Base-by-base conservation (phyloP, 2,888 invertebrate species). In the Beris chalybata region DNA sequence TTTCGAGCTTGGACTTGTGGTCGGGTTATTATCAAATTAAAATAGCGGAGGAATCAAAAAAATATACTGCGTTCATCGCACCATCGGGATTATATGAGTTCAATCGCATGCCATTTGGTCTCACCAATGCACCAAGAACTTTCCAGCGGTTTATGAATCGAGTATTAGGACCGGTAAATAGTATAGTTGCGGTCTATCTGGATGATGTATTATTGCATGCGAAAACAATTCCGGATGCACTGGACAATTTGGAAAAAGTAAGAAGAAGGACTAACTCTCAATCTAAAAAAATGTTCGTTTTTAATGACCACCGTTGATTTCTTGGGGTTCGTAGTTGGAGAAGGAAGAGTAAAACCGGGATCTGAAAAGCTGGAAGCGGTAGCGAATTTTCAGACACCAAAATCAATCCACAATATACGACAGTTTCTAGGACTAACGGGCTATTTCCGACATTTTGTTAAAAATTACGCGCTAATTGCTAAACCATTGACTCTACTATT, bases 11-110 rank as follows among this genome's bases (percentile, higher is more conserved):
- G 4, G 78, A 79, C 61, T 69, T 80, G 1, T 71, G 72, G 22
- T 65, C 74, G n/a, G 78, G 79, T 0, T 80, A 79, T 66, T 78
- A 76, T 74, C 79, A 80, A 63, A 72, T 77, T 1, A 66, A 64
- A 32, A 55, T 72, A n/a, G 48, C 53, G 22, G 72, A 74, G 9
- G 69, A 71, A 54, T 75, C 78, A 59, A 72, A 68, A 59, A 67
- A 71, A 0, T 76, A 77, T 63, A 77, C 77, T 1, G 72, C 72
- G 0, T 77, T 78, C 55, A 71, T 75, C 1, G 75, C 77, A 0
- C 75, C 75, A 1, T 76, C 76, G 63, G 77, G 77, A 3, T 72
- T 74, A 0, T 75, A 71, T 64, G 59, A 64, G 15, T 78, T 77
- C 52, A 67, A 69, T 1, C 58, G 77, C 47, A 77, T 78, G 76